Conservation (phyloP, 2,888 invertebrate species). For the Isotomurus palustris region DNA sequence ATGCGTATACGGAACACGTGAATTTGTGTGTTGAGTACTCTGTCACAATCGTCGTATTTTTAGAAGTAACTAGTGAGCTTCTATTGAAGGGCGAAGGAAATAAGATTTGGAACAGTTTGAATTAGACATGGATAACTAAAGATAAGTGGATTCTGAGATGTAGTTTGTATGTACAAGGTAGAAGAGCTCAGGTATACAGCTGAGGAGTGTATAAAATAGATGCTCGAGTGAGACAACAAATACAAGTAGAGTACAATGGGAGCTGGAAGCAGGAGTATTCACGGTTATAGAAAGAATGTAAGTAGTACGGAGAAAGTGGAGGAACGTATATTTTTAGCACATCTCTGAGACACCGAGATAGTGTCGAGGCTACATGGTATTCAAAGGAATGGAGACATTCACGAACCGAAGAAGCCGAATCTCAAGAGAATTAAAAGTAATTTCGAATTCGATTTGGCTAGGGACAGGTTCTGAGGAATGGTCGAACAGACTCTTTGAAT, state of each 20-base stretch:
- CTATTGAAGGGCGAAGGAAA: too few species aligned
- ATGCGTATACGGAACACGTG: too few species aligned
- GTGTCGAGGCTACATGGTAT: background rate
- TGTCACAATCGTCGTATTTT: too few species aligned
- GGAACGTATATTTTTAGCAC: background rate
- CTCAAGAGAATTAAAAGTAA: constrained; percentile 43
- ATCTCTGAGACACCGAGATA: background rate
- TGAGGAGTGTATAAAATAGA: too few species aligned
- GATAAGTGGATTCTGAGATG: constrained; percentile 15
- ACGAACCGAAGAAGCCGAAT: constrained; percentile 30
- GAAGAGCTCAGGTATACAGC: too few species aligned
- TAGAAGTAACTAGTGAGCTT: too few species aligned
- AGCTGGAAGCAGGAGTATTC: constrained; percentile 1
- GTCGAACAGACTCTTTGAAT: constrained; percentile 33
- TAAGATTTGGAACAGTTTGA: constrained; percentile 16
- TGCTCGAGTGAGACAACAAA: too few species aligned
- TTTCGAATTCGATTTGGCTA: constrained; percentile 42
- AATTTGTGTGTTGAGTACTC: too few species aligned
- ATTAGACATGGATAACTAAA: constrained; percentile 18
- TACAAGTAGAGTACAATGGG: background rate
- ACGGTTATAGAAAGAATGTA: too few species aligned
- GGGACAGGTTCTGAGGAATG: constrained; percentile 38
- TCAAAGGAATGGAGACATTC: constrained; percentile 22
- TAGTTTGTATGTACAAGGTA: too few species aligned
- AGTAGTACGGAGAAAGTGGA: too few species aligned